Percentiles rank a stretch among this genome's conserved stretches.
Conservation (phyloP, 2,797 vertebrate genomes). For the Lates japonicus region DNA sequence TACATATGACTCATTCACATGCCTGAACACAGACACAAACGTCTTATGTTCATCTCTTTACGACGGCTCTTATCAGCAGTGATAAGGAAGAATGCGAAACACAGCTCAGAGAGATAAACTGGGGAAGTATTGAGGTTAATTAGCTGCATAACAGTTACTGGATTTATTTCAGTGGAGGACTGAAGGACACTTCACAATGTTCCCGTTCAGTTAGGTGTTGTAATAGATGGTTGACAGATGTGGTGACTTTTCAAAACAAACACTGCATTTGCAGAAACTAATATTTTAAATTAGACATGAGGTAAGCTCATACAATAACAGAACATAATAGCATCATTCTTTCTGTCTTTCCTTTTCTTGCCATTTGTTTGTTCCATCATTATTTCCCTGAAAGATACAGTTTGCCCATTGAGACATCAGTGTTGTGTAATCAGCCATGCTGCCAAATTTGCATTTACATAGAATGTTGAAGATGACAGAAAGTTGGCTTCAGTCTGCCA, state of each 20-base stretch:
- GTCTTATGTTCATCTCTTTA: constrained; percentile 62
- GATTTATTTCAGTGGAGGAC: not conserved
- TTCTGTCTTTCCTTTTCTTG: not conserved
- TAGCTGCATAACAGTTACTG: constrained; percentile 2
- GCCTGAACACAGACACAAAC: constrained; percentile 41
- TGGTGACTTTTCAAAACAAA: not conserved
- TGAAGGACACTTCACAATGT: not conserved
- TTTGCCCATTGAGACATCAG: not conserved
- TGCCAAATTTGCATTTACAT: not conserved
- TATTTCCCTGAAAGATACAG: too few relatives aligned
- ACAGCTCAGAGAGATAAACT: constrained; percentile 27
- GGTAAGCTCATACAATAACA: not conserved
- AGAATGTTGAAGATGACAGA: not conserved
- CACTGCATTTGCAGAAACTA: not conserved
- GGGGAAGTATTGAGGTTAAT: constrained; percentile 41
- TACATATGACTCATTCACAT: constrained; percentile 46
- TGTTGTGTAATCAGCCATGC: not conserved
- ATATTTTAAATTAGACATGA: not conserved
- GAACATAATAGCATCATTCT: not conserved
- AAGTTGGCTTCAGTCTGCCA: constrained; percentile 4
- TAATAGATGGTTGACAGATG: not conserved
- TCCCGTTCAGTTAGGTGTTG: too few relatives aligned
- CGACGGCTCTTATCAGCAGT: constrained; percentile 56
- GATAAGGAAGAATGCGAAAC: constrained; percentile 56
- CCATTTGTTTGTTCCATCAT: not conserved